Evolutionary conservation across 2,888 invertebrate species (phyloP), one percentile per base, ranked within the genome.

Genomic region (Hydrotaea cyrtoneurina): DNA sequence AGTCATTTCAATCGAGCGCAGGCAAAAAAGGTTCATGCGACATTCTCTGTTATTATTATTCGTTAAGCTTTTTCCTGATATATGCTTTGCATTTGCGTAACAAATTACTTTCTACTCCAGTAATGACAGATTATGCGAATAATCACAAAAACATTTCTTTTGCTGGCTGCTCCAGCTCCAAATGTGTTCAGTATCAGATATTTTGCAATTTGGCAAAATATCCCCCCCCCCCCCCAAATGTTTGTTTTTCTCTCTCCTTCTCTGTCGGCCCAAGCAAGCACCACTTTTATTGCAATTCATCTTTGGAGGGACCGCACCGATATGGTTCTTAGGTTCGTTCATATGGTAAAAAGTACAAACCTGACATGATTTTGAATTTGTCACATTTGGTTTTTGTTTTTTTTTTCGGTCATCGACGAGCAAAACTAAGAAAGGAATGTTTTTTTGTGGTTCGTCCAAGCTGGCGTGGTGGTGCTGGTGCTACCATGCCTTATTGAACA

Each of bases 281-380:
- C 19, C 31, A 0, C 13, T 73, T 66, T 62, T 73, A 55, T 64
- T 72, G 69, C 31, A 77, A 69, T 82, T 78, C 26, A 50, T 83
- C 75, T 72, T 66, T 43, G 0, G 15, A 26, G 13, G 46, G 21
- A 46, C 13, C 66, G 2, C 3, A 15, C 1, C 2, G 50, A 50
- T 50, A 31, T 50, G 13, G 50, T 39, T 39, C 11, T 8, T 39
- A 11, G 11, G 11, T 39, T 39, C 39, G 8, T 19, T 39, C 39
- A 17, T 8, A 43, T 17, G 36, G 36, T 31, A 39, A 39, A 17
- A 17, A 7, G 36, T 11, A 66, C 43, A 43, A 66, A 43, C 85
- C 82, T 82, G 82, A 82, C 82, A 82, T 77, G 85, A 80, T 82
- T 85, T 82, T 74, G 76, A 85, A 85, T 80, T 80, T 85, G 74